Conservation (phyloP, 1,140 invertebrate genomes). For the Colletes gigas region DNA sequence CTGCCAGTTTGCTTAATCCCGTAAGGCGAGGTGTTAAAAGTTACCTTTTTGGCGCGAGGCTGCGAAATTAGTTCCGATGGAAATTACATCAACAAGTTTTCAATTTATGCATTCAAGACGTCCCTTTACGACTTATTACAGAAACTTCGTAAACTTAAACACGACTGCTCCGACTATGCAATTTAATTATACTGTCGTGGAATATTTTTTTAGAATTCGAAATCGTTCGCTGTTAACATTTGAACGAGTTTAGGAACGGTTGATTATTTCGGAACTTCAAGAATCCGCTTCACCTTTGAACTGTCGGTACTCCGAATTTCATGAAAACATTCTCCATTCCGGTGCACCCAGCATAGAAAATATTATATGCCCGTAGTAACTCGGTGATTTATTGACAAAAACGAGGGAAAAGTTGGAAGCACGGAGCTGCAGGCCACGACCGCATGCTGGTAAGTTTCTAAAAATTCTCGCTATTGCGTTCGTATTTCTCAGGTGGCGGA, state of each 20-base stretch:
- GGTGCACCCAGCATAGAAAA: not conserved
- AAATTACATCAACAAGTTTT: not conserved
- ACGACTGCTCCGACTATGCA: too few species aligned
- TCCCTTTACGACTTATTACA: not conserved
- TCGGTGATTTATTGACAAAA: not conserved
- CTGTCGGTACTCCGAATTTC: not conserved
- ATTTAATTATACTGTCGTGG: too few species aligned
- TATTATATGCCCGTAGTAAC: not conserved
- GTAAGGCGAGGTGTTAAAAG: not conserved
- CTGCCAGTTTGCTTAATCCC: not conserved
- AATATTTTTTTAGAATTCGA: not conserved
- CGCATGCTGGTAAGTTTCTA: not conserved
- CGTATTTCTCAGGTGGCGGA: not conserved
- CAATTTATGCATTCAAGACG: not conserved
- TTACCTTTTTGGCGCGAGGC: not conserved
- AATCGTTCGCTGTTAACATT: not conserved
- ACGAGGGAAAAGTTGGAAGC: not conserved
- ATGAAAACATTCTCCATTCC: not conserved
- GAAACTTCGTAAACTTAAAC: not conserved
- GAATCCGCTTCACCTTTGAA: not conserved
- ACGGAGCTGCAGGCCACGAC: not conserved
- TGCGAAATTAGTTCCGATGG: not conserved
- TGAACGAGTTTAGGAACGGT: not conserved
- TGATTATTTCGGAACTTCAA: not conserved
- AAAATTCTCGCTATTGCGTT: not conserved